These are phyloP conservation scores for Harpagoxenus sublaevis DNA, from an alignment of 2,888 invertebrate genomes.

Conservation along the genomic window DNA sequence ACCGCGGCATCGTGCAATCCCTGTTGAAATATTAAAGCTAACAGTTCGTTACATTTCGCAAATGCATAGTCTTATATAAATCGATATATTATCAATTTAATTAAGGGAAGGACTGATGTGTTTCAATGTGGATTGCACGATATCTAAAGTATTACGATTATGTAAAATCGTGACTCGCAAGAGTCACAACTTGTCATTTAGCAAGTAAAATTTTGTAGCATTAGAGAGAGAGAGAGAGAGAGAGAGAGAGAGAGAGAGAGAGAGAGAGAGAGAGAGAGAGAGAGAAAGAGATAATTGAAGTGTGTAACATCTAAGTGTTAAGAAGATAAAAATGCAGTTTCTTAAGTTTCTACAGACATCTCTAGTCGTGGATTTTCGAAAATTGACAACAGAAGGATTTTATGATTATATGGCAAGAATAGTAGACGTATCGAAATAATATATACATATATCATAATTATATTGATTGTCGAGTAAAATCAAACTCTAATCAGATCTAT, in stretches of 20 bases:
- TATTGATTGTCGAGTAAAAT: constrained; percentile 69
- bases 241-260: constrained; percentile 10
- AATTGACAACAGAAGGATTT: constrained; percentile 29
- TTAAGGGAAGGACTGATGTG: not conserved
- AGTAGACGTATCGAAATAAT: constrained; percentile 32
- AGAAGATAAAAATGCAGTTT: constrained; percentile 27
- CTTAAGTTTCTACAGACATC: constrained; percentile 21
- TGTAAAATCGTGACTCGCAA: constrained; percentile 2
- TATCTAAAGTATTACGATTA: not conserved
- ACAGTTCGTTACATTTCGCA: not conserved
- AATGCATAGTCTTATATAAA: not conserved
- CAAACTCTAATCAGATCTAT: constrained; percentile 32
- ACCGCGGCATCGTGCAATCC: constrained; percentile 16
- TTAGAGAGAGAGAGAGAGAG: not conserved
- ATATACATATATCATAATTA: constrained; percentile 14
- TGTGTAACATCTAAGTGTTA: constrained; percentile 31
- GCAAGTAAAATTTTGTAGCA: constrained; percentile 23
- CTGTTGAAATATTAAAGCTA: not conserved
- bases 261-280: constrained; percentile 3
- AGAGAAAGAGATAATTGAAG: constrained; percentile 15
- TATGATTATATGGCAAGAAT: not conserved
- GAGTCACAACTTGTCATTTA: not conserved
- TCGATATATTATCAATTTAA: constrained; percentile 12
- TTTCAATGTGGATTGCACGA: constrained; percentile 13
- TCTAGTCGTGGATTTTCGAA: constrained; percentile 10